These are phyloP conservation scores for Aurelia sp. DNA, from an alignment of 30 jellyfish, hydroid and myxozoan species.

Conservation along the genomic window DNA sequence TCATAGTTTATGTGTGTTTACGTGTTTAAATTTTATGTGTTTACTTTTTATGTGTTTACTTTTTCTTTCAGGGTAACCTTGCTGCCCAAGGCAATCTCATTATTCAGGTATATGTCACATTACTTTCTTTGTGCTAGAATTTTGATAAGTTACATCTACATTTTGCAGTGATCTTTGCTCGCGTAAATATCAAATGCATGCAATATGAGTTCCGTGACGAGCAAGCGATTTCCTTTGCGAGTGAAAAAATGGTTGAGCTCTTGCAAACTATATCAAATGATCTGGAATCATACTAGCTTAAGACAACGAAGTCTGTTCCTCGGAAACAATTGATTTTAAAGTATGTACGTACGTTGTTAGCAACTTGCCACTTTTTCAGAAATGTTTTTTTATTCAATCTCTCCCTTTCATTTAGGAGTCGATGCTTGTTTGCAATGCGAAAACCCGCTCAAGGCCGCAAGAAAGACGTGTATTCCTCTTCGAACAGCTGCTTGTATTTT, in stretches of 20 bases:
- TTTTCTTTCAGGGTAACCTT: slow-evolving; percentile 77
- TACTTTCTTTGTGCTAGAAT: too few species aligned
- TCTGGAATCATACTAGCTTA: too few species aligned
- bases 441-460: slow-evolving; percentile 73
- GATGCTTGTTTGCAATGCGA: slow-evolving; percentile 87
- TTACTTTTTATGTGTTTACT: neutral
- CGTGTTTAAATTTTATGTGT: neutral
- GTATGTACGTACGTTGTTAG: neutral
- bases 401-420: slow-evolving; percentile 65
- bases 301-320: too few species aligned
- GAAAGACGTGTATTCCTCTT: slow-evolving; percentile 93
- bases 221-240: too few species aligned
- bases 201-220: too few species aligned
- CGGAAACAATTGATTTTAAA: too few species aligned
- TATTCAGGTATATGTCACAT: slow-evolving; percentile 41
- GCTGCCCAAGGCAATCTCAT: slow-evolving; percentile 84
- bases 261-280: too few species aligned
- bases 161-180: too few species aligned
- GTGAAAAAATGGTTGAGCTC: too few species aligned
- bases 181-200: too few species aligned
- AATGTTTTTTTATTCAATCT: neutral
- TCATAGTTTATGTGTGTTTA: too few species aligned
- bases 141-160: too few species aligned
- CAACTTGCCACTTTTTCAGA: neutral
- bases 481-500: slow-evolving; percentile 81